These are phyloP conservation scores for Eudemis profundana DNA, from an alignment of 2,888 invertebrate species.

Conservation along the genomic window DNA sequence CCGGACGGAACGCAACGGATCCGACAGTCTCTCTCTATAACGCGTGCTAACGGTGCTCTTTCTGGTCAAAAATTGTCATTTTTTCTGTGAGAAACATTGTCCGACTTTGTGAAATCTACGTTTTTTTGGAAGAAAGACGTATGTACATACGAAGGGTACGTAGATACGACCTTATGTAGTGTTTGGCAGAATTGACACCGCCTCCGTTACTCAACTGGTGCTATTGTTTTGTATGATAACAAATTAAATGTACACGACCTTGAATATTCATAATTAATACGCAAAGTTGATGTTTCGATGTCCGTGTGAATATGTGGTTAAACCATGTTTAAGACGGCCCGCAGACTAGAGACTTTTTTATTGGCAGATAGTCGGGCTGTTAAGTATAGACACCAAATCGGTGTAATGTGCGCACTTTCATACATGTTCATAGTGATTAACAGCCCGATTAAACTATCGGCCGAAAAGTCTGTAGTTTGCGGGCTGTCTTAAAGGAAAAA, in stretches of 20 bases:
- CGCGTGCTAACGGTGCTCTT: too few species aligned
- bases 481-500: too few species aligned
- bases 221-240: slow-evolving; percentile 67
- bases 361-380: too few species aligned
- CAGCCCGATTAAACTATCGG: too few species aligned
- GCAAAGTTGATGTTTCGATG: slow-evolving; percentile 30
- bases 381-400: too few species aligned
- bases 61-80: slow-evolving; percentile 28
- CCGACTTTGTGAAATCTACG: slow-evolving; percentile 60
- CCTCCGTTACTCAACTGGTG: slow-evolving; percentile 59
- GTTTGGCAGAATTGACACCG: slow-evolving; percentile 57
- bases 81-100: slow-evolving; percentile 71
- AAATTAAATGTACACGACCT: slow-evolving; percentile 42
- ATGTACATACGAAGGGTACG: neutral
- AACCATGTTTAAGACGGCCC: neutral
- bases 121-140: neutral
- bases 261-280: slow-evolving; percentile 36
- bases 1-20: too few species aligned
- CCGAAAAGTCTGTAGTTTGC: too few species aligned
- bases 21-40: too few species aligned
- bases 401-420: too few species aligned
- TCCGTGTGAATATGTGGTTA: slow-evolving; percentile 16
- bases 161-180: neutral
- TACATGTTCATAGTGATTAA: too few species aligned
- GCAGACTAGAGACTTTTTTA: too few species aligned